Evolutionary conservation across 1,140 invertebrate species (phyloP), one percentile per base, ranked within the genome.

Genomic region (Chironomus striatipennis): DNA sequence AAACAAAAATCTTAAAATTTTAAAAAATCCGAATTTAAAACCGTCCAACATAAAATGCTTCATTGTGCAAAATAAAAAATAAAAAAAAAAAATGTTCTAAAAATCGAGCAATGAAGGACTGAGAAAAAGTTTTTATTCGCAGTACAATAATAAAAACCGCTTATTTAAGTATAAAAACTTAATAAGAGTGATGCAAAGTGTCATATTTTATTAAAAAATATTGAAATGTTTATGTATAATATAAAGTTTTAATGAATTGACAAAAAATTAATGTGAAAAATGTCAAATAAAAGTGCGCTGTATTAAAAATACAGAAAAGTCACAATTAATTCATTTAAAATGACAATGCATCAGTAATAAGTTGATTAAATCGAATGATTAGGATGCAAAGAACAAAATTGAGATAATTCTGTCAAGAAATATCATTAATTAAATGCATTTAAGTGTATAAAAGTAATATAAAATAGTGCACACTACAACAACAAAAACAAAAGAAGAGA

Each of bases 401-500:
- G n/a, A 5, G n/a, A 15, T 15, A 15, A n/a, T 12, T 57, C n/a
- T 57, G 8, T 57, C 4, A 15, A 57, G n/a, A 57, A 57, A 57
- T 57, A 57, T 57, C 47, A 57, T n/a, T n/a, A 57, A n/a, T 57
- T 57, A 57, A 57, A 5, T 57, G 47, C 47, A 57, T 57, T n/a
- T n/a, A 57, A 57, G 47, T 57, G 47, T 70, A 70, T 20, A 18
- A 57, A 57, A 57, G n/a, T n/a, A n/a, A 57, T 12, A 57, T 12
- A 57, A 70, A 70, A 70, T 21, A 20, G 20, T 21, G 10, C 9
- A 57, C 9, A 57, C n/a, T 70, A 70, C 65, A 70, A 10, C 20
- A 70, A 70, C 65, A 70, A 70, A 57, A 20, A 70, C 65, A 70
- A 70, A 70, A 70, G 65, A 70, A 34, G 24, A 34, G 24, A 34